Base-by-base conservation (phyloP, 2,888 invertebrate species). In the Diloba caeruleocephala region DNA sequence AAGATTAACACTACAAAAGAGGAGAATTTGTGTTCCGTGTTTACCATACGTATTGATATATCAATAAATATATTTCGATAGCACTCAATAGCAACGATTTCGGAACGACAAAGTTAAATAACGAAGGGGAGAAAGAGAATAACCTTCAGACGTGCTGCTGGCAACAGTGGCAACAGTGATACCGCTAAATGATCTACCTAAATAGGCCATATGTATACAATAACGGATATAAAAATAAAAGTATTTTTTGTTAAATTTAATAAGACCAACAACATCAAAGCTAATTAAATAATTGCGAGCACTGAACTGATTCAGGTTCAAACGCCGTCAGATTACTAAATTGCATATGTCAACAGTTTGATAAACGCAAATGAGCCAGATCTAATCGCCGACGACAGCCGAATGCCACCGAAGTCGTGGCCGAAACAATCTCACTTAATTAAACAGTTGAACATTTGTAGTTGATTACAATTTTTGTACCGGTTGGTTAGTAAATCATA, bases 321-420 rank as follows among this genome's bases (percentile, higher is more conserved):
- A 68, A 66, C 69, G 62, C 61, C 63, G 72, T 71, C 73, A 66
- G 69, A 69, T 76, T 73, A 76, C 62, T 76, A 77, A 79, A 79
- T 75, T 69, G 76, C 75, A 73, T 67, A 71, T 71, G 79, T 81
- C 79, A 71, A 71, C 74, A 55, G 68, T 58, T 75, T 71, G 78
- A 81, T 81, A 78, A 76, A 78, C 72, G 71, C 79, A 76, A 78
- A 80, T 75, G 78, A 73, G 67, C 68, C 54, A 74, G 58, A 74
- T 70, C 63, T 69, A 79, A 79, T 79, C 65, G 49, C 63, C 56
- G 58, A 46, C 51, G 81, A 81, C 77, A 78, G 69, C 64, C 65
- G 56, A 74, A 78, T 80, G 81, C 82, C 82, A 81, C 81, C 75
- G 78, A 64, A 71, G 74, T 74, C 56, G 71, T 46, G 44, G 37